Percentiles rank a stretch among this genome's conserved stretches.
Evolutionary conservation across 2,113 vertebrate genomes (phyloP).

Genomic region (Vidua macroura): DNA sequence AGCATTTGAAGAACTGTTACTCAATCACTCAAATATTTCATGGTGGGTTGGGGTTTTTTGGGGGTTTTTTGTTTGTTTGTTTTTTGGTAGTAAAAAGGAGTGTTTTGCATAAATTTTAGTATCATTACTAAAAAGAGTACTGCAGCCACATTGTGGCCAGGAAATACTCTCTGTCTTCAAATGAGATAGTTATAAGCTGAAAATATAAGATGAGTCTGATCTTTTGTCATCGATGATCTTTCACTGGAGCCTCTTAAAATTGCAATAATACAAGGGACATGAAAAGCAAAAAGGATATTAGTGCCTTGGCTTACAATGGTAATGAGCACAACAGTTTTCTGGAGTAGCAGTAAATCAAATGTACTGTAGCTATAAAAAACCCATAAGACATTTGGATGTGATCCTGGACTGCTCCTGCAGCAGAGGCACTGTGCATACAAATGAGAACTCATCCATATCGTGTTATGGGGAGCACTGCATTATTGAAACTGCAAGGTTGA

Average conservation of each 20-base stretch:
- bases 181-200: conserved; percentile 24
- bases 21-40: not conserved
- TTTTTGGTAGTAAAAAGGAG: not conserved
- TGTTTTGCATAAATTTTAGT: not conserved
- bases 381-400: conserved; percentile 51
- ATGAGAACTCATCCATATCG: conserved; percentile 6
- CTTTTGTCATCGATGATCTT: conserved; percentile 50
- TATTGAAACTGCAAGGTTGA: not conserved
- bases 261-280: conserved; percentile 24
- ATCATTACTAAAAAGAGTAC: not conserved
- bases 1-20: conserved; percentile 3
- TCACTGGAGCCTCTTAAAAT: conserved; percentile 56
- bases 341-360: conserved; percentile 71
- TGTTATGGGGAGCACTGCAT: not conserved
- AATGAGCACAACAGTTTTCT: conserved; percentile 68
- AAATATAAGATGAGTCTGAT: conserved; percentile 21
- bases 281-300: conserved; percentile 54
- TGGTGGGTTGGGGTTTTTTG: not conserved
- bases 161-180: not conserved
- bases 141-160: not conserved
- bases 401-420: conserved; percentile 17
- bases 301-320: conserved; percentile 40
- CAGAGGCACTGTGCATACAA: conserved; percentile 28
- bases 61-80: not conserved
- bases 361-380: conserved; percentile 62